Evolutionary conservation across 1,140 invertebrate genomes (phyloP), one percentile per base, ranked within the genome.

Genomic region (Probaryconus sp.): DNA sequence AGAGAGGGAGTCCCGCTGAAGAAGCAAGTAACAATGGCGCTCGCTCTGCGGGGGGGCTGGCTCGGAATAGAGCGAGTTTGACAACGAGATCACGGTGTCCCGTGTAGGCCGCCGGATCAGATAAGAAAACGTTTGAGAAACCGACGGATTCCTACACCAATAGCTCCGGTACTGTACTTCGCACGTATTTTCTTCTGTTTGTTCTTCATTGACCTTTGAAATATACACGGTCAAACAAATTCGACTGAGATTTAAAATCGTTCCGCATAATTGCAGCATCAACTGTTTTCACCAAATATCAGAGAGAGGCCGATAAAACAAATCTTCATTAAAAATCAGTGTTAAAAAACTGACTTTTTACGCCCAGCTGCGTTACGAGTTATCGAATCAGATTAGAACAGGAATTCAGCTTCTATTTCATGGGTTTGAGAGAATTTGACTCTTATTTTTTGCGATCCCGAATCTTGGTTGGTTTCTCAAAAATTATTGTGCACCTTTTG

Each of bases 51-150:
- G 83, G 86, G 79, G 79, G 78, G 63, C 81, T 47, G 18, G 20
- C 79, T 81, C 75, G 73, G 83, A 84, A 84, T 84, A 87, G 81
- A 86, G 76, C 76, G 70, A 77, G 79, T 87, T 87, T 86, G 85
- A 86, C 84, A 85, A 85, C 83, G 79, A 79, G 82, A 84, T 84
- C 83, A 78, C 79, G 71, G 60, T 75, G 65, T 76, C 68, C 74
- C 77, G 69, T 69, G 70, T 75, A 78, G 77, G 64, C 77, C 78
- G 75, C 45, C 71, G 53, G 75, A 86, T 87, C 83, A 85, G 85
- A 86, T 86, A 86, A 86, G 75, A 47, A 75, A 74, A 63, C 78
- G 78, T 85, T 83, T 85, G 82, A 84, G 74, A 81, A 80, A 84
- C 82, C 82, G 78, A 82, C 81, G 75, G 77, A 72, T 80, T 76